These are phyloP conservation scores for Euplexia lucipara DNA, from an alignment of 2,888 invertebrate genomes.

Conservation along the genomic window DNA sequence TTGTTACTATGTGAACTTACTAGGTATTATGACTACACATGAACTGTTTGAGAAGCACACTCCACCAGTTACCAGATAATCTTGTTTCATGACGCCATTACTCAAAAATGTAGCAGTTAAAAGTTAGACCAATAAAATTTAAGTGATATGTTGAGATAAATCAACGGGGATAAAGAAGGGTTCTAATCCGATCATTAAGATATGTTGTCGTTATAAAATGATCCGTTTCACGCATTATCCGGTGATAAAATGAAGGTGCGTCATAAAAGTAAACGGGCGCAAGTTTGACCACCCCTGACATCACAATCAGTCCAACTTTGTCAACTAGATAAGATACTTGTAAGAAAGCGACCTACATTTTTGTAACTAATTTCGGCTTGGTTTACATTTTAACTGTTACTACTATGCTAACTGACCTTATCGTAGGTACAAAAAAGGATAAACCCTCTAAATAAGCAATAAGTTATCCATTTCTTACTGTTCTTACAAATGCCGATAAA, in stretches of 20 bases:
- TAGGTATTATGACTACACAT: constrained; percentile 34
- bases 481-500: background rate
- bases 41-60: constrained; percentile 14
- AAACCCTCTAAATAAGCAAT: background rate
- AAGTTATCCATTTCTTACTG: background rate
- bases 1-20: constrained; percentile 56
- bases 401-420: background rate
- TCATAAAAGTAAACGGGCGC: constrained; percentile 76
- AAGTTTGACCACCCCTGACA: constrained; percentile 80
- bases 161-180: constrained; percentile 83
- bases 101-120: constrained; percentile 47
- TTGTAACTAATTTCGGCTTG: constrained; percentile 3
- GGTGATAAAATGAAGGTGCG: constrained; percentile 76
- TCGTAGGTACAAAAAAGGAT: background rate
- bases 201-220: constrained; percentile 82
- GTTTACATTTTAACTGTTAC: background rate
- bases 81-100: constrained; percentile 47
- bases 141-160: constrained; percentile 79
- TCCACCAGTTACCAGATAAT: constrained; percentile 29
- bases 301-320: constrained; percentile 44
- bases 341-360: constrained; percentile 6
- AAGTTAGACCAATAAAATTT: constrained; percentile 62
- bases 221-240: constrained; percentile 86
- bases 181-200: constrained; percentile 84
- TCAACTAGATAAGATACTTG: constrained; percentile 34